Evolutionary conservation across 2,888 invertebrate species (phyloP).

Genomic region (Drosophila maculinotata): DNA sequence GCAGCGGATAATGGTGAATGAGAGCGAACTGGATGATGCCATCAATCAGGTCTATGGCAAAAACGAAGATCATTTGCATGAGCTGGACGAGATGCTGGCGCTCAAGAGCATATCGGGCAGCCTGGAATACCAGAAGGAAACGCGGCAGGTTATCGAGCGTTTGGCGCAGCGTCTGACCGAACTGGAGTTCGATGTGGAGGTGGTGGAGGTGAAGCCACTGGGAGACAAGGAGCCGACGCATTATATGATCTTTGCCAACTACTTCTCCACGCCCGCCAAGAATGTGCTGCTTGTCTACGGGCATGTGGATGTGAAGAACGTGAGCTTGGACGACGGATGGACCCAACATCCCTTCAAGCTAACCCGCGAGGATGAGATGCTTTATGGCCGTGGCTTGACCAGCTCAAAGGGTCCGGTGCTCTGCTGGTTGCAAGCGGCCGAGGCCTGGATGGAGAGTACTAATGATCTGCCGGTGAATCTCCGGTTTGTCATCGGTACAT

Average conservation of each 20-base stretch:
- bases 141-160: slow-evolving; percentile 38
- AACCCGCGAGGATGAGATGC: not conserved
- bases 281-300: slow-evolving; percentile 54
- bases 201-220: slow-evolving; percentile 18
- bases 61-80: not conserved
- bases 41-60: not conserved
- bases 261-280: slow-evolving; percentile 51
- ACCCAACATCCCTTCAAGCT: slow-evolving; percentile 31
- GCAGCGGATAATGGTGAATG: slow-evolving; percentile 13
- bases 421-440: slow-evolving; percentile 45
- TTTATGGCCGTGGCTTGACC: slow-evolving; percentile 45
- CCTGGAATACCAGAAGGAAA: not conserved
- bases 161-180: slow-evolving; percentile 32
- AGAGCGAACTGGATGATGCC: not conserved
- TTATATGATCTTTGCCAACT: slow-evolving; percentile 48
- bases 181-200: slow-evolving; percentile 46
- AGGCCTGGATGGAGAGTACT: slow-evolving; percentile 24
- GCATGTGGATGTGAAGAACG: slow-evolving; percentile 29
- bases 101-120: slow-evolving; percentile 28
- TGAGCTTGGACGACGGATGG: slow-evolving; percentile 19
- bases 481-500: slow-evolving; percentile 36
- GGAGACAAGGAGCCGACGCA: not conserved
- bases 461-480: slow-evolving; percentile 50
- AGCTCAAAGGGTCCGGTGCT: slow-evolving; percentile 47
- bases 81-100: slow-evolving; percentile 24